These are phyloP conservation scores for Drosophila bocqueti DNA, from an alignment of 1,140 invertebrate species.

Conservation along the genomic window DNA sequence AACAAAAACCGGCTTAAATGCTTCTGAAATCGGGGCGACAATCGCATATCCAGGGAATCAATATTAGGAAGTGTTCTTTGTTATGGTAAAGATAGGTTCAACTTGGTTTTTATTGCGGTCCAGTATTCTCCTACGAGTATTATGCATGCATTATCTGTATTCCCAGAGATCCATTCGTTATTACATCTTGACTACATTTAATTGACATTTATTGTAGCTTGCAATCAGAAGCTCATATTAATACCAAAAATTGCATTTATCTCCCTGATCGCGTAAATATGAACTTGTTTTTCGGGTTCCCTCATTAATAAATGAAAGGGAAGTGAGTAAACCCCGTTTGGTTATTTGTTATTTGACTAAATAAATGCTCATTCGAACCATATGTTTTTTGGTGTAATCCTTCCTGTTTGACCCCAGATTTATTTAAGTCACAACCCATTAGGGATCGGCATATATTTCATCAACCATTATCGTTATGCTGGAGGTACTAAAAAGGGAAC, in stretches of 20 bases:
- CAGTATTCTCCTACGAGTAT: too few relatives aligned
- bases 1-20: slow-evolving; percentile 31
- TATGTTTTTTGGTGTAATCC: slow-evolving; percentile 8
- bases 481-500: neutral
- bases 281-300: slow-evolving; percentile 67
- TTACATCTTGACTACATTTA: neutral
- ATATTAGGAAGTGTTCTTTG: slow-evolving; percentile 19
- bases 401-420: slow-evolving; percentile 9
- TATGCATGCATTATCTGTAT: neutral
- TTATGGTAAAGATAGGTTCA: slow-evolving; percentile 5
- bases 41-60: neutral
- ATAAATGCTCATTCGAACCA: neutral
- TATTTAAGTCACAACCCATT: slow-evolving; percentile 16
- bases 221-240: slow-evolving; percentile 17
- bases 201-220: slow-evolving; percentile 3
- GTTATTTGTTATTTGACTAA: slow-evolving; percentile 12
- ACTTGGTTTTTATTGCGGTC: neutral
- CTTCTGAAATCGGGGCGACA: slow-evolving; percentile 4
- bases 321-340: slow-evolving; percentile 38
- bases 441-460: slow-evolving; percentile 14
- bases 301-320: slow-evolving; percentile 63
- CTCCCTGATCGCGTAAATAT: slow-evolving; percentile 17
- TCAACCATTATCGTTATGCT: slow-evolving; percentile 29
- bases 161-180: neutral
- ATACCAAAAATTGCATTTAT: slow-evolving; percentile 44